Evolutionary conservation across 92 coral and sea anemone genomes (phyloP).

Genomic region (Virgularia gustaviana): DNA sequence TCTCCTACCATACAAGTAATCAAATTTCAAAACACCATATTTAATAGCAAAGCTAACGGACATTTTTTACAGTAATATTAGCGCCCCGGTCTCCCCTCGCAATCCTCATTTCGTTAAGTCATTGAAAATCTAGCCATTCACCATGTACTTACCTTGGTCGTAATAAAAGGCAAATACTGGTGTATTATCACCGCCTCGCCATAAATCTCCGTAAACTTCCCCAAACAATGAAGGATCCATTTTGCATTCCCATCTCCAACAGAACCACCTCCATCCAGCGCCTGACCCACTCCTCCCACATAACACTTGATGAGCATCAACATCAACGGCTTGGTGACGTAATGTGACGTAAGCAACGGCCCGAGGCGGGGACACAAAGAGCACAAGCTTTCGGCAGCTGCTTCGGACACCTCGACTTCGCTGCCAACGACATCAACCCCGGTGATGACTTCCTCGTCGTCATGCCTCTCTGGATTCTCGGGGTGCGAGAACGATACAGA

Average conservation of each 20-base stretch:
- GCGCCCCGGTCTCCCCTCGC: no score
- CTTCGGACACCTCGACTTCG: slow-evolving; percentile 43
- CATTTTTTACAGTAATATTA: no score
- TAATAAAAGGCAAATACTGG: slow-evolving; percentile 75
- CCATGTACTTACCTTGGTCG: slow-evolving; percentile 74
- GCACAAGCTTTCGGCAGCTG: slow-evolving; percentile 85
- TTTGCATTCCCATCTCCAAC: slow-evolving; percentile 79
- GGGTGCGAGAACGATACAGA: slow-evolving; percentile 28
- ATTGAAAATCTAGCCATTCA: no score
- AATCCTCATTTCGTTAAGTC: no score
- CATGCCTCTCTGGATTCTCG: not conserved
- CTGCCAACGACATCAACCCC: not conserved
- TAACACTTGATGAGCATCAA: slow-evolving; percentile 81
- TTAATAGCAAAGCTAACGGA: no score
- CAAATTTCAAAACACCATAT: no score
- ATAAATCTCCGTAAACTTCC: slow-evolving; percentile 69
- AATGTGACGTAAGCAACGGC: slow-evolving; percentile 81
- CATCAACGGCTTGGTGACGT: slow-evolving; percentile 68
- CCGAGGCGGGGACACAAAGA: slow-evolving; percentile 95
- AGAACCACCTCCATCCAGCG: slow-evolving; percentile 55
- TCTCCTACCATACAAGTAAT: no score
- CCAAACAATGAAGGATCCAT: slow-evolving; percentile 82
- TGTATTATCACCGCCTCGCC: slow-evolving; percentile 83
- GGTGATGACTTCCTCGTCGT: not conserved
- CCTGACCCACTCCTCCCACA: slow-evolving; percentile 68